Percentiles rank a stretch among this genome's conserved stretches.
phyloP scores from a whole-genome alignment of 2,113 vertebrate species.

The Chionomys nivalis region DNA sequence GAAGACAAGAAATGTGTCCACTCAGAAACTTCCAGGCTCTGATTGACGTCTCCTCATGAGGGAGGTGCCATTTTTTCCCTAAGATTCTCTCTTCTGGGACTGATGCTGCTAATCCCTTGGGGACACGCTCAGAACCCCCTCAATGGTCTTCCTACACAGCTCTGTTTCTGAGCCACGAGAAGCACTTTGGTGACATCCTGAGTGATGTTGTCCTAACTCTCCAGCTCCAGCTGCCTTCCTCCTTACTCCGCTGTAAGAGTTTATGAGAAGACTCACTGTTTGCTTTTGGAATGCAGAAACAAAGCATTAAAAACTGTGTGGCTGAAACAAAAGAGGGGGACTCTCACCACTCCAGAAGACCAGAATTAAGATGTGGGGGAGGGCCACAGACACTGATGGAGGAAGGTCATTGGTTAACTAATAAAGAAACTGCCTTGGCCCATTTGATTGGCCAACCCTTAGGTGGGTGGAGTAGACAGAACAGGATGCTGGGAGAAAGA shows the following conservation, averaged over 20 bases:
- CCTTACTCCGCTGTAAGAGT: accelerated
- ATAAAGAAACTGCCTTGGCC: no score
- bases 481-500: no score
- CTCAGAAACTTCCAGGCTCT: neutral
- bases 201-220: neutral
- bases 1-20: neutral
- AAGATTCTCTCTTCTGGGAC: no score
- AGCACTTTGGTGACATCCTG: neutral
- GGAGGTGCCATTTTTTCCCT: neutral
- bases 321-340: neutral
- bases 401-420: no score
- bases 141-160: neutral
- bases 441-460: no score
- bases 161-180: no score
- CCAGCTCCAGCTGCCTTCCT: accelerated
- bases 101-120: neutral
- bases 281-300: neutral
- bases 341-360: neutral
- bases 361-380: neutral
- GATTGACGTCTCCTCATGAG: neutral
- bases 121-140: neutral
- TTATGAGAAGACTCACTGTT: accelerated
- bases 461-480: no score
- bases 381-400: no score
- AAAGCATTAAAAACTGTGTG: neutral